These are phyloP conservation scores for Andrena dorsata DNA, from an alignment of 2,888 invertebrate genomes.

Conservation along the genomic window DNA sequence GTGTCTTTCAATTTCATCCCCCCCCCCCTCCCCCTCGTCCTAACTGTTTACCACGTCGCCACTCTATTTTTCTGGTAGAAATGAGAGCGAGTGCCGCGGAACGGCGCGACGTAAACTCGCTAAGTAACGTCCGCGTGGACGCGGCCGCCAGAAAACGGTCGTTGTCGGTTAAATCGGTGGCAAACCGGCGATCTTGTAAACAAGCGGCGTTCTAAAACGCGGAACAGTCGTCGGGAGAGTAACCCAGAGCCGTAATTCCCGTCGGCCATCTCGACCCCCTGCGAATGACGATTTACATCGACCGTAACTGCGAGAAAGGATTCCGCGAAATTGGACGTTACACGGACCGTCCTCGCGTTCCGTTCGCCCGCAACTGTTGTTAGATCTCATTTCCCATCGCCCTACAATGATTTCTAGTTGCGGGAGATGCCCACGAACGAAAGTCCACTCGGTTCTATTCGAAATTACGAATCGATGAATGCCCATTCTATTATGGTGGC, in stretches of 20 bases:
- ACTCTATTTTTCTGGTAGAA: conserved; percentile 51
- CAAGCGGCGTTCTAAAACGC: conserved; percentile 18
- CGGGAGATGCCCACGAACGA: too few relatives aligned
- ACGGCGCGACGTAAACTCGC: conserved; percentile 40
- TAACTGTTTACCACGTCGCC: too few relatives aligned
- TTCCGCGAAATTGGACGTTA: conserved; percentile 31
- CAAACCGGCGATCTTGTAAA: conserved; percentile 39
- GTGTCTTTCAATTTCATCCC: too few relatives aligned
- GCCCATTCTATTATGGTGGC: too few relatives aligned
- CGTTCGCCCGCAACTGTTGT: neutral
- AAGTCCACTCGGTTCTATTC: too few relatives aligned
- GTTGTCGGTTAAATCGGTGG: conserved; percentile 51
- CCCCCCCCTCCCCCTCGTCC: too few relatives aligned
- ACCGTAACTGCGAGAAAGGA: conserved; percentile 32
- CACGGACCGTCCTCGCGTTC: conserved; percentile 3
- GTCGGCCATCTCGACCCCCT: conserved; percentile 5
- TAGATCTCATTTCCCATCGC: neutral
- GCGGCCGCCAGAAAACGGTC: neutral
- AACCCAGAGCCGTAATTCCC: conserved; percentile 41
- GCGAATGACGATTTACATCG: conserved; percentile 39
- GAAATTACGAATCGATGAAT: too few relatives aligned
- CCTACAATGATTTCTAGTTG: neutral
- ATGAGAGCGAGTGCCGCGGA: conserved; percentile 5
- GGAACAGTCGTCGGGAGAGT: conserved; percentile 11
- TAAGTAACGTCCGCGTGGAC: conserved; percentile 24